Base-by-base conservation (phyloP, 1,140 invertebrate species). In the Dolichoris vasculosae region DNA sequence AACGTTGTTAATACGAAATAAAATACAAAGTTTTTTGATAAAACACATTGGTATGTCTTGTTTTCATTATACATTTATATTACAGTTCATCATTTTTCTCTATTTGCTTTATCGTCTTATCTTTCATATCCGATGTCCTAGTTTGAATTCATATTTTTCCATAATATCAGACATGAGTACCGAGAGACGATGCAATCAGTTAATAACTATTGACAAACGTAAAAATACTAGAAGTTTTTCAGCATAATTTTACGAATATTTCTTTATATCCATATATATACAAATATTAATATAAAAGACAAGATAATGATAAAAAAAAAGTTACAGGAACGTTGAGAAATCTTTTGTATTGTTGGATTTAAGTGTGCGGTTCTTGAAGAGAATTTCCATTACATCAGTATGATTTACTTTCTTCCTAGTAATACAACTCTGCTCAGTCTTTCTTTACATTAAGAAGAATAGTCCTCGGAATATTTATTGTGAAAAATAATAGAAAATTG, bases 341-440 rank as follows among this genome's bases (percentile, higher is more conserved):
- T 83, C 38, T 76, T 83, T 55, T 73, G 20, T 51, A 51, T 32
- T 7, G 30, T 0, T 73, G 73, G 48, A 32, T 51, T 38, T 48
- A 51, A 82, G 80, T 51, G 67, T 69, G 23, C 67, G 23, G 38
- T 51, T n/a, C 17, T 69, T 48, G 32, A 4, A 15, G 73, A 67
- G 59, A 83, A 77, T 83, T 83, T 83, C 82, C 73, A 77, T 83
- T 77, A 83, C 59, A 48, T 77, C 59, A 35, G 55, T 76, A 51
- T 73, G 71, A 83, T 83, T 83, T 83, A 77, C 82, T 77, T 83
- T 76, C 55, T 71, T 30, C n/a, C 48, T 1, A 55, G 6, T 6
- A 13, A 1, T 2, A 7, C 26, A 26, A 3, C 30, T 43, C 11
- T 26, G 4, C 35, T 40, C 38, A 11, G n/a, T 7, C 46, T 59